These are phyloP conservation scores for Leptocoma aspasia DNA, from an alignment of 2,113 vertebrate genomes.

Conservation along the genomic window DNA sequence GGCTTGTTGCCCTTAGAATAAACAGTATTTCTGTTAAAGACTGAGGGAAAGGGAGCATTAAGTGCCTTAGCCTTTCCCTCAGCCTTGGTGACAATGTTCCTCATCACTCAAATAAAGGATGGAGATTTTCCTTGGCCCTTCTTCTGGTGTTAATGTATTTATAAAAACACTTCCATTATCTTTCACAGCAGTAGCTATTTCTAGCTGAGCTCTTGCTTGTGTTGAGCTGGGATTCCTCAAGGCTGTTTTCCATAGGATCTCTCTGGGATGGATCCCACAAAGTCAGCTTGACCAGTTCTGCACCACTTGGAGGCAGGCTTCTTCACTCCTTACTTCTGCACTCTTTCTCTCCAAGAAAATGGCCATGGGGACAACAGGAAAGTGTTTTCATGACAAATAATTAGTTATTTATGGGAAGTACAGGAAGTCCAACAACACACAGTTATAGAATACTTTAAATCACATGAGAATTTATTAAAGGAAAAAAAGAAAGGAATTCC, in stretches of 20 bases:
- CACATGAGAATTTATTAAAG: not conserved
- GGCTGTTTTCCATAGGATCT: not conserved
- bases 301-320: not conserved
- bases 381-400: not conserved
- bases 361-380: not conserved
- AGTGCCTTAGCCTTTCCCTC: not conserved
- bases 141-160: not conserved
- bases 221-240: not conserved
- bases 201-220: not conserved
- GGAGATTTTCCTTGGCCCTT: not conserved
- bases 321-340: not conserved
- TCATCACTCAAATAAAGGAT: not conserved
- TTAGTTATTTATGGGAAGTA: not conserved
- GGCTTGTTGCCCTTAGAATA: not conserved
- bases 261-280: not conserved
- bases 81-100: not conserved
- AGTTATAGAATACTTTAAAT: not conserved
- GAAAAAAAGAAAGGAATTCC: too few species aligned
- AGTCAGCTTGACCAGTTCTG: not conserved
- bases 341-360: not conserved
- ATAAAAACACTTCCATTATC: not conserved
- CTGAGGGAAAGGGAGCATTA: not conserved
- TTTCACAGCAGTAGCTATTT: not conserved
- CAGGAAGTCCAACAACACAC: not conserved
- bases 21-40: not conserved